phyloP scores from a whole-genome alignment of 2,888 invertebrate species.

The Gortyna flavago region DNA sequence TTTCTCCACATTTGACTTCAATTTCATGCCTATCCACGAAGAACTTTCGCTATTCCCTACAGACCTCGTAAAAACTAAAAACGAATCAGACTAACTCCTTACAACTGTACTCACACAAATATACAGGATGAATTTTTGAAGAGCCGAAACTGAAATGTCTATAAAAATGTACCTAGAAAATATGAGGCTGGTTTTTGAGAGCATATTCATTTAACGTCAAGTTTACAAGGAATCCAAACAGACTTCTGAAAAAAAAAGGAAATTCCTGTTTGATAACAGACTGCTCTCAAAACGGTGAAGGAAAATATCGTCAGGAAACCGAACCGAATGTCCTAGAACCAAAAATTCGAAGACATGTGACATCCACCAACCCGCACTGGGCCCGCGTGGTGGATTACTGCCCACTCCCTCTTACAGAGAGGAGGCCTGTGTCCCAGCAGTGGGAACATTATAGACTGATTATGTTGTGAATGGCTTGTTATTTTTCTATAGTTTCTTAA shows the following conservation, averaged over 20 bases:
- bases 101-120: constrained; percentile 9
- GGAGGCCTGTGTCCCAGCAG: background rate
- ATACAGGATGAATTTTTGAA: constrained; percentile 13
- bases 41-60: constrained; percentile 24
- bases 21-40: constrained; percentile 8
- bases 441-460: background rate
- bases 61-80: constrained; percentile 52
- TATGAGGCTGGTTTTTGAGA: background rate
- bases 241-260: background rate
- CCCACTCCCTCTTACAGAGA: background rate
- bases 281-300: too few relatives aligned
- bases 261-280: too few relatives aligned
- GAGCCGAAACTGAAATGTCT: background rate
- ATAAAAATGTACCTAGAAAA: background rate
- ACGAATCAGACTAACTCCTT: constrained; percentile 48
- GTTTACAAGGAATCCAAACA: too few relatives aligned
- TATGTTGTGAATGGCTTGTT: background rate
- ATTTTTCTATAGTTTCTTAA: background rate
- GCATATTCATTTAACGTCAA: background rate
- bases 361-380: background rate
- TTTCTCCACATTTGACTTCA: constrained; percentile 31
- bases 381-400: background rate
- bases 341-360: background rate
- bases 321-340: background rate
- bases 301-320: too few relatives aligned